Evolutionary conservation across 2,888 invertebrate genomes (phyloP).

Genomic region (Girardia tigrina): DNA sequence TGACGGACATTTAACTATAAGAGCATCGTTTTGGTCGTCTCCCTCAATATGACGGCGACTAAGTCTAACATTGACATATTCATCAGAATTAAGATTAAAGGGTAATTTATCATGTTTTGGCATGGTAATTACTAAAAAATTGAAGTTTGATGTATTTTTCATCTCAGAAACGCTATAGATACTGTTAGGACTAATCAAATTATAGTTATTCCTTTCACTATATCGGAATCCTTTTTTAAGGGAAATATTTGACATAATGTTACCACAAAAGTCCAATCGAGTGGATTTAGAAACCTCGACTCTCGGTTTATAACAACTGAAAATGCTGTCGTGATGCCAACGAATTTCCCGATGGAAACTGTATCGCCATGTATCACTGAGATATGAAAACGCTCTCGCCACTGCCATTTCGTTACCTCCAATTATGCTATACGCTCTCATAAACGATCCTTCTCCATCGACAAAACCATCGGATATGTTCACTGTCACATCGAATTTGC

Average conservation of each 20-base stretch:
- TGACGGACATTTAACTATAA: background rate
- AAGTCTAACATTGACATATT: background rate
- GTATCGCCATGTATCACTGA: background rate
- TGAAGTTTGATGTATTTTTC: background rate
- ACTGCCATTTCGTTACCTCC: background rate
- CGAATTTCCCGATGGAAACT: background rate
- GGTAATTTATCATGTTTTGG: background rate
- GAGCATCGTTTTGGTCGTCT: background rate
- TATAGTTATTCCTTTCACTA: background rate
- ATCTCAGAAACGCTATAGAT: background rate
- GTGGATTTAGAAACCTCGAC: background rate
- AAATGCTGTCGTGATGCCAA: background rate
- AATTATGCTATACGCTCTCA: background rate
- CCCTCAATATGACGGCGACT: background rate
- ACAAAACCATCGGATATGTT: background rate
- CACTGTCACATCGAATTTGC: background rate
- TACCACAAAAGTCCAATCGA: background rate
- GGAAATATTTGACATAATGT: background rate
- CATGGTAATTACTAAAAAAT: background rate
- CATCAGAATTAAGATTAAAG: background rate
- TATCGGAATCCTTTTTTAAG: background rate
- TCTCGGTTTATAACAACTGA: background rate
- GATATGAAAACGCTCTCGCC: background rate
- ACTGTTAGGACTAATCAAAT: background rate
- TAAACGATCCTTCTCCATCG: background rate